phyloP scores from a whole-genome alignment of 2,888 invertebrate species.

The Cephalotes varians region DNA sequence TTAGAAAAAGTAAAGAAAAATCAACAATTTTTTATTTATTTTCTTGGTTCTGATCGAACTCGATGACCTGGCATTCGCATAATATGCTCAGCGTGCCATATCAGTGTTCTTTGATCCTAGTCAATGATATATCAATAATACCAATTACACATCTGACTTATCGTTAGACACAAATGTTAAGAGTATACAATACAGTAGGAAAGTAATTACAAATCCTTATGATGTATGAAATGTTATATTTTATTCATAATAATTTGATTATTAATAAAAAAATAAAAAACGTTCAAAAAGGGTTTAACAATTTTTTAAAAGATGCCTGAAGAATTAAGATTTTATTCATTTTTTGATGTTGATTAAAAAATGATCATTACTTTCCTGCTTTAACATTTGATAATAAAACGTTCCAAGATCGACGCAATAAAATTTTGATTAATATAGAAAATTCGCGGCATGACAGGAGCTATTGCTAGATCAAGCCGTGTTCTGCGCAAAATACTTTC shows the following conservation, averaged over 20 bases:
- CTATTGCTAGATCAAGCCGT: conserved; percentile 89
- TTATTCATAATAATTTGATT: neutral
- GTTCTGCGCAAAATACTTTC: conserved; percentile 88
- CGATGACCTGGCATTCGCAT: conserved; percentile 94
- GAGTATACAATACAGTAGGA: conserved; percentile 96
- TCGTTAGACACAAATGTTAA: conserved; percentile 93
- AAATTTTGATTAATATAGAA: conserved; percentile 98
- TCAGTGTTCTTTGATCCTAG: conserved; percentile 91
- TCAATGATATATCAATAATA: too few relatives aligned
- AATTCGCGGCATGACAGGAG: conserved; percentile 90
- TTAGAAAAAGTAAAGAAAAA: neutral
- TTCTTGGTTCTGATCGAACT: conserved; percentile 86
- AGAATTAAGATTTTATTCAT: neutral
- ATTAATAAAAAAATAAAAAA: neutral
- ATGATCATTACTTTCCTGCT: neutral
- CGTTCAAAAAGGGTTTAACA: neutral
- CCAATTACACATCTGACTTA: too few relatives aligned
- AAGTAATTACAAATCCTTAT: conserved; percentile 86
- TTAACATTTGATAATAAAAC: neutral
- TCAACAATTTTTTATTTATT: neutral
- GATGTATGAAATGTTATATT: neutral
- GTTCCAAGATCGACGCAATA: conserved; percentile 91
- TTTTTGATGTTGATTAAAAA: neutral
- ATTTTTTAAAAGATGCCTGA: neutral
- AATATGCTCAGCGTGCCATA: conserved; percentile 93